phyloP scores from a whole-genome alignment of 2,888 invertebrate genomes.

The Portevinia maculata region DNA sequence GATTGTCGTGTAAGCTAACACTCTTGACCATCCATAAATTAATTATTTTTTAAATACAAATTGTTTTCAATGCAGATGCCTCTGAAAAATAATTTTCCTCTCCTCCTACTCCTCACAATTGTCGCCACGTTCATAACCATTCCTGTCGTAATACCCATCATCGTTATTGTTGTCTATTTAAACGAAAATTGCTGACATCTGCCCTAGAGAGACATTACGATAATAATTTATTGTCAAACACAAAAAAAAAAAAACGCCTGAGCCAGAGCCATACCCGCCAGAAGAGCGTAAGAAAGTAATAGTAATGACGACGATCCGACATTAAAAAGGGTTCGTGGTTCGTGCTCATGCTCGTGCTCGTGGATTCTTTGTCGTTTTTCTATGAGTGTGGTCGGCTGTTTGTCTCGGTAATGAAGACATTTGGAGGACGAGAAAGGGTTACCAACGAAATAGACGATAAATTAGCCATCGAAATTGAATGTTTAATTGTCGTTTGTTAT shows the following conservation, averaged over 20 bases:
- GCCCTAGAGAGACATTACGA: slow-evolving; percentile 70
- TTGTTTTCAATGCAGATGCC: slow-evolving; percentile 26
- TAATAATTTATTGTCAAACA: slow-evolving; percentile 70
- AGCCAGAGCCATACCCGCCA: slow-evolving; percentile 32
- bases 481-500: slow-evolving; percentile 67
- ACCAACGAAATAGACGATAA: slow-evolving; percentile 63
- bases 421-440: slow-evolving; percentile 62
- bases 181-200: slow-evolving; percentile 73
- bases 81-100: slow-evolving; percentile 10
- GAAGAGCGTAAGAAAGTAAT: slow-evolving; percentile 12
- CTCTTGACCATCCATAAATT: no score
- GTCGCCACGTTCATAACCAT: slow-evolving; percentile 34
- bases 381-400: slow-evolving; percentile 64
- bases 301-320: slow-evolving; percentile 60
- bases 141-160: slow-evolving; percentile 48
- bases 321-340: slow-evolving; percentile 61
- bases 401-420: slow-evolving; percentile 72
- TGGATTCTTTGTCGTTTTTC: slow-evolving; percentile 20
- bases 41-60: neutral
- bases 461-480: slow-evolving; percentile 62
- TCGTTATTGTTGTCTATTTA: slow-evolving; percentile 70
- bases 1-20: no score
- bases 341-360: slow-evolving; percentile 6
- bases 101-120: slow-evolving; percentile 3
- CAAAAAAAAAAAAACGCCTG: slow-evolving; percentile 31